Evolutionary conservation across 2,888 invertebrate species (phyloP).

Genomic region (Argynnis bischoffii): DNA sequence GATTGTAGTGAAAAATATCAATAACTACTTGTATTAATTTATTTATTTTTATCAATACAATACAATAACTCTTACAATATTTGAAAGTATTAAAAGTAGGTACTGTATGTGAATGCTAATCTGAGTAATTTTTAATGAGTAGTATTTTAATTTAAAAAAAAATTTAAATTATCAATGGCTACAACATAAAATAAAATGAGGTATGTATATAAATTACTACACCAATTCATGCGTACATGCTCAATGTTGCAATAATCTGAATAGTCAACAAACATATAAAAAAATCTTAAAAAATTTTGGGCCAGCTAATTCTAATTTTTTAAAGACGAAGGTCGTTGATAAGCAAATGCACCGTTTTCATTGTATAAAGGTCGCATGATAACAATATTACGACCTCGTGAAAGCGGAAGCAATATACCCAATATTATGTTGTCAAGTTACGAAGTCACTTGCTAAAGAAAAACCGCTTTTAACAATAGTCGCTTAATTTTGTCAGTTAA

Average conservation of each 20-base stretch:
- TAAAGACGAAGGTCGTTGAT: conserved; percentile 59
- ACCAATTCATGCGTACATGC: no score
- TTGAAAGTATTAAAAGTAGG: no score
- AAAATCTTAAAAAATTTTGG: conserved; percentile 36
- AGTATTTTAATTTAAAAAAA: no score
- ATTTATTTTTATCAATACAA: no score
- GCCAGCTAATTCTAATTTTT: conserved; percentile 36
- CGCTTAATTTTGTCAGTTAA: conserved; percentile 62
- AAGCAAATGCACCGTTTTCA: conserved; percentile 66
- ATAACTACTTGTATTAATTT: no score
- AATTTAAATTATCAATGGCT: no score
- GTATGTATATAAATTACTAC: no score
- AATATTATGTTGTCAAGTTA: conserved; percentile 60
- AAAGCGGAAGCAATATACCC: conserved; percentile 67
- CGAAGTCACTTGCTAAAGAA: conserved; percentile 44
- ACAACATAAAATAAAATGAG: no score
- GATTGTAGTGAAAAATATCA: no score
- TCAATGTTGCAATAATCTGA: not conserved
- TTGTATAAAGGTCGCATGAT: conserved; percentile 66
- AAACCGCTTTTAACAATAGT: conserved; percentile 37
- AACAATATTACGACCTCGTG: conserved; percentile 67
- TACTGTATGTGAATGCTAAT: no score
- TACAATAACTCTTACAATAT: no score
- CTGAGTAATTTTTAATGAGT: no score
- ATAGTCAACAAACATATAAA: conserved; percentile 21